Evolutionary conservation across 2,888 invertebrate genomes (phyloP), one percentile per base, ranked within the genome.

Genomic region (Sericinus montela): DNA sequence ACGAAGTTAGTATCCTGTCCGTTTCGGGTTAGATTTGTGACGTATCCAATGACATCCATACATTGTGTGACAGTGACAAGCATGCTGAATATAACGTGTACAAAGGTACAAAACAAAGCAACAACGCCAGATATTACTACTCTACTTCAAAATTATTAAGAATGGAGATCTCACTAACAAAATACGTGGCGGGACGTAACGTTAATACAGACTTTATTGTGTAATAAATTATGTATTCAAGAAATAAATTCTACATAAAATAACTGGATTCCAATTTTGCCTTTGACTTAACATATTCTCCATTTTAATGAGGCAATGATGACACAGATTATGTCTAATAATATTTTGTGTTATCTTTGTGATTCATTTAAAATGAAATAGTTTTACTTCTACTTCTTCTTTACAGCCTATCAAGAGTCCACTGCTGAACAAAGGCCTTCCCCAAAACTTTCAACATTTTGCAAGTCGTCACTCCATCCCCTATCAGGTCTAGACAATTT

Each of bases 111-210:
- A 42, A 30, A 41, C 36, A 14, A 72, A 72, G 55, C 10, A 14
- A 61, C 63, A 67, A 66, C 68, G 69, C 67, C 68, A 59, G 68
- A 70, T 72, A 72, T 71, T 72, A 78, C 75, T 73, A 75, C 71
- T 73, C 72, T 67, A 63, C 65, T 55, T 65, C 69, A 63, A 39
- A 54, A 67, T 63, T 65, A 29, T 51, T 54, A 48, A 51, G 59
- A 56, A 63, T 65, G 8, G 70, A 69, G 65, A 69, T 65, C 15
- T 61, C 62, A 65, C 53, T 59, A 60, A 63, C 66, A 69, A 70
- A 65, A 67, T 64, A 67, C 65, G 69, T 65, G 67, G 68, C 32
- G 59, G 55, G 43, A 72, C 72, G 75, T 75, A 76, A 76, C 60
- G 56, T 55, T 68, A 73, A 72, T 75, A 60, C 62, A 46, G 70